Evolutionary conservation across 2,888 invertebrate genomes (phyloP).

Genomic region (Cremastinae sp.): DNA sequence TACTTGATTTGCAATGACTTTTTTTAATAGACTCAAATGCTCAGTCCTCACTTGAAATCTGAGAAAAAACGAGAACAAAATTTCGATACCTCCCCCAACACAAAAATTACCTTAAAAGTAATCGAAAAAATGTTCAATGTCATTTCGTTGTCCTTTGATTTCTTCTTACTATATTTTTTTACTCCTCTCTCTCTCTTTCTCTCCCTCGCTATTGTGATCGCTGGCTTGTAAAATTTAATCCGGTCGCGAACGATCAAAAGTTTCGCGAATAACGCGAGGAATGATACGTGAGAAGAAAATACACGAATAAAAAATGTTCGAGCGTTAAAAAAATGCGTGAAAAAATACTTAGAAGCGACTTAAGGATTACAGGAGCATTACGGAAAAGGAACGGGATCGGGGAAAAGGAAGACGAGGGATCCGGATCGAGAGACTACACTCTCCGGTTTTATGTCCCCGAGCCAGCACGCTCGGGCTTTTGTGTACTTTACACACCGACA

Average conservation of each 20-base stretch:
- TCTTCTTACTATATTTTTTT: slow-evolving; percentile 15
- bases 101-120: too few relatives aligned
- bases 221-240: slow-evolving; percentile 28
- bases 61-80: too few relatives aligned
- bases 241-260: not conserved
- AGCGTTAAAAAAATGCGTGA: too few relatives aligned
- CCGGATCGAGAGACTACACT: slow-evolving; percentile 65
- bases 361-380: slow-evolving; percentile 31
- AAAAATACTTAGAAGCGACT: not conserved
- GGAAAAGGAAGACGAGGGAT: slow-evolving; percentile 35
- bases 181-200: slow-evolving; percentile 20
- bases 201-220: too few relatives aligned
- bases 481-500: not conserved
- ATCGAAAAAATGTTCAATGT: too few relatives aligned
- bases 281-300: too few relatives aligned
- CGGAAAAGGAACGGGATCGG: slow-evolving; percentile 27
- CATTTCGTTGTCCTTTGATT: too few relatives aligned
- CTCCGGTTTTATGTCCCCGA: slow-evolving; percentile 66
- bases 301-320: too few relatives aligned
- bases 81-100: too few relatives aligned
- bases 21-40: too few relatives aligned
- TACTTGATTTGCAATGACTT: too few relatives aligned
- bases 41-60: too few relatives aligned
- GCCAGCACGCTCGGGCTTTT: slow-evolving; percentile 28
- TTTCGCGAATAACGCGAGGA: slow-evolving; percentile 4